Conservation (phyloP, 1,140 invertebrate species). For the Helicoverpa armigera region DNA sequence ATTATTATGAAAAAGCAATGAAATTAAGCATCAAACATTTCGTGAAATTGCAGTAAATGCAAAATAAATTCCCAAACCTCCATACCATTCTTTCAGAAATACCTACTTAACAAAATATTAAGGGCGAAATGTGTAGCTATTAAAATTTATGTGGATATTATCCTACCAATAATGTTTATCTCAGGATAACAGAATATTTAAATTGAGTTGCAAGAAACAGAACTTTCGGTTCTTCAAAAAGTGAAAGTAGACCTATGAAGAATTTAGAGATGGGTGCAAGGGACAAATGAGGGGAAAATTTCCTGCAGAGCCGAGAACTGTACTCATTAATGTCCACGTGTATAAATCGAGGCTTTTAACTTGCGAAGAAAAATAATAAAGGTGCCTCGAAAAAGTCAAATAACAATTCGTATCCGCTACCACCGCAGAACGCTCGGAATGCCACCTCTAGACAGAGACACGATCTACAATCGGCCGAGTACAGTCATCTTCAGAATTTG, state of each 20-base stretch:
- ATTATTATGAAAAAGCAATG: too few species aligned
- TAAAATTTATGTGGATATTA: constrained; percentile 10
- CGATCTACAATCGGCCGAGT: not conserved
- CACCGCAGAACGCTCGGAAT: not conserved
- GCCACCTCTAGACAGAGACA: not conserved
- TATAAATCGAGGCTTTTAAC: too few species aligned
- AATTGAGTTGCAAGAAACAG: constrained; percentile 6
- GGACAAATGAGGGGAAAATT: too few species aligned
- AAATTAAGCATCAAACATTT: too few species aligned
- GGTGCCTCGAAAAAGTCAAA: not conserved
- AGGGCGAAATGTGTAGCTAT: not conserved
- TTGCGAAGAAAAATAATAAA: too few species aligned
- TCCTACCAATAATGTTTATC: constrained; percentile 15
- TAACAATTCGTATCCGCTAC: too few species aligned
- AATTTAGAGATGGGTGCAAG: not conserved
- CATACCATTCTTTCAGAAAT: too few species aligned
- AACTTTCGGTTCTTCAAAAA: constrained; percentile 4
- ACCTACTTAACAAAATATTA: not conserved
- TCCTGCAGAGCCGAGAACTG: too few species aligned
- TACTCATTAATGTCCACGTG: too few species aligned
- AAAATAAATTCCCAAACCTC: too few species aligned
- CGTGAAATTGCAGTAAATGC: too few species aligned
- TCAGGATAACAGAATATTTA: constrained; percentile 1
- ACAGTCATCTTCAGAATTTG: constrained; percentile 66
- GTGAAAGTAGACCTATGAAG: not conserved